Conservation (phyloP, 2,888 invertebrate genomes). For the Podotricha telesiphe region DNA sequence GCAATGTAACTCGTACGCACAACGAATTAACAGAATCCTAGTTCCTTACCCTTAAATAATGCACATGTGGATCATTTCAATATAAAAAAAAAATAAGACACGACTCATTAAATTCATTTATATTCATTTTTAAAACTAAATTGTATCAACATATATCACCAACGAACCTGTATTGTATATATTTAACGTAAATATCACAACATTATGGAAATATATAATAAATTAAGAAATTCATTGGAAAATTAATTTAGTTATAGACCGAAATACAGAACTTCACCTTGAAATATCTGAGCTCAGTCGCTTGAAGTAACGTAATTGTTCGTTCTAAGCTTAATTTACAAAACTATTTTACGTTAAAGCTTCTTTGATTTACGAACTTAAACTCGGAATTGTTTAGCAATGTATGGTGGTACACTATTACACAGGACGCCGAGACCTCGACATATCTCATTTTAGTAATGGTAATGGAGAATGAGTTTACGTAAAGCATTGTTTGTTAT, state of each 20-base stretch:
- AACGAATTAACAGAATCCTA: conserved; percentile 41
- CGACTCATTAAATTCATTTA: conserved; percentile 19
- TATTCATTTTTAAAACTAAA: conserved; percentile 28
- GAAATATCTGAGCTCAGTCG: conserved; percentile 56
- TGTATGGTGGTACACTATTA: conserved; percentile 53
- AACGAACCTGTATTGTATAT: conserved; percentile 41
- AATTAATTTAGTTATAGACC: conserved; percentile 19
- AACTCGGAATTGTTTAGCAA: conserved; percentile 50
- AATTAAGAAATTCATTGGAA: not conserved
- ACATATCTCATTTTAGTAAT: not conserved
- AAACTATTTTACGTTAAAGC: conserved; percentile 73
- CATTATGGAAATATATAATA: conserved; percentile 16
- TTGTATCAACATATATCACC: conserved; percentile 39
- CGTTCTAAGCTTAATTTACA: conserved; percentile 50
- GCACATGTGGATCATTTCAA: conserved; percentile 20
- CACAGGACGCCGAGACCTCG: conserved; percentile 27
- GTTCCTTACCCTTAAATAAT: conserved; percentile 25
- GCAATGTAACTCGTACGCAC: conserved; percentile 60
- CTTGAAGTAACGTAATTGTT: conserved; percentile 43
- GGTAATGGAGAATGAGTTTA: not conserved
- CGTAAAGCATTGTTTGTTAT: not conserved
- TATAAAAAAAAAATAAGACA: conserved; percentile 31
- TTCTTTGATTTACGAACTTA: conserved; percentile 72
- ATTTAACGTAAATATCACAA: conserved; percentile 41
- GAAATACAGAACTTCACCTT: conserved; percentile 43